Percentiles rank a stretch among this genome's conserved stretches.
Conservation (phyloP, 37 sponge, comb jelly and placozoan genomes). For the Aphrocallistes beatrix region DNA sequence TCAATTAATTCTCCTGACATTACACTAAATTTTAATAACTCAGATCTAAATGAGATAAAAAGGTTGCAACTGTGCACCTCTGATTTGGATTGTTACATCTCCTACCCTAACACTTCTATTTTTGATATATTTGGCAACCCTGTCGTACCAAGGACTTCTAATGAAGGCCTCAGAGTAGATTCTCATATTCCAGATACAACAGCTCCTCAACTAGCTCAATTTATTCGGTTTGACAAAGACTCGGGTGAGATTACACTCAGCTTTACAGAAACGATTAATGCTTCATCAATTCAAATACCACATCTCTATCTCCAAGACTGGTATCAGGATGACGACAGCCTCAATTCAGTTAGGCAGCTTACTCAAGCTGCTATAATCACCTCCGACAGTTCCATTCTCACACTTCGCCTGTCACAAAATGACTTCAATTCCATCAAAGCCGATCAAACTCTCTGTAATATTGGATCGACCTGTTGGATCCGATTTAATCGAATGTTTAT, state of each 20-base stretch:
- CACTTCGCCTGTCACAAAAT: not conserved
- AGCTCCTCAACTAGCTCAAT: conserved; percentile 34
- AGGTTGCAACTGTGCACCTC: conserved; percentile 46
- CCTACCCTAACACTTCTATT: conserved; percentile 39
- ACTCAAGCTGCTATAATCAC: not conserved
- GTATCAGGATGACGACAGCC: not conserved
- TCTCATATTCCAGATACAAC: conserved; percentile 32
- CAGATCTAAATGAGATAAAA: conserved; percentile 61
- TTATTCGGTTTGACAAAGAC: conserved; percentile 44
- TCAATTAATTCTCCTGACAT: not conserved
- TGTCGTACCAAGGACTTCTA: conserved; percentile 28
- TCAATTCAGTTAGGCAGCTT: not conserved
- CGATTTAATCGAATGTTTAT: conserved; percentile 33
- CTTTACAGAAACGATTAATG: conserved; percentile 61
- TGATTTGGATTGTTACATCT: conserved; percentile 44
- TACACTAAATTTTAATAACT: conserved; percentile 19
- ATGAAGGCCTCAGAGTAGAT: not conserved
- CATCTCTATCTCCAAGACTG: conserved; percentile 3
- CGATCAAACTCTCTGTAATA: conserved; percentile 34
- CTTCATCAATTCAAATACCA: conserved; percentile 28
- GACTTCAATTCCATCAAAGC: conserved; percentile 10
- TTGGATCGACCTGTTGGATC: conserved; percentile 43
- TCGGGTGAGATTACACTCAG: conserved; percentile 38
- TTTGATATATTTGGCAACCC: conserved; percentile 41
- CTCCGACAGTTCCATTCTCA: conserved; percentile 17